Conservation (phyloP, 2,113 vertebrate species). For the Hyperopisus bebe region DNA sequence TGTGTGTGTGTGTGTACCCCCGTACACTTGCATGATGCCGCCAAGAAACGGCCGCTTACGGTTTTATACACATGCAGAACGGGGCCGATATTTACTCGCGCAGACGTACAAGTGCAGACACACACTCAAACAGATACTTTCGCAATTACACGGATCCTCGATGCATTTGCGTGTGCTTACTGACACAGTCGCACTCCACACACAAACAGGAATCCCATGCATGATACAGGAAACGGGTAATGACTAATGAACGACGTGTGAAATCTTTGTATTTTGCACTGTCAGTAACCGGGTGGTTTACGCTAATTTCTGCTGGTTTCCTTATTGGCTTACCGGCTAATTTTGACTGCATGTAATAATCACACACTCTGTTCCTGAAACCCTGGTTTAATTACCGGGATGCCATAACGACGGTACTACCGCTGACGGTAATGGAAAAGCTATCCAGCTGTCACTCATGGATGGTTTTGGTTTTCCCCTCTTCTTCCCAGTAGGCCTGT, state of each 20-base stretch:
- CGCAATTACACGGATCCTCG: neutral
- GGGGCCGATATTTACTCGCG: neutral
- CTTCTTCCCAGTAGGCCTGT: constrained; percentile 61
- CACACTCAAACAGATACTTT: neutral
- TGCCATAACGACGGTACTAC: neutral
- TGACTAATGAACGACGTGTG: neutral
- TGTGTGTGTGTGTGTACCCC: constrained; percentile 38
- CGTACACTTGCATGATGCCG: neutral
- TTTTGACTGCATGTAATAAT: neutral
- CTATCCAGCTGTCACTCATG: neutral
- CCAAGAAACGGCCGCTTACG: too few relatives aligned
- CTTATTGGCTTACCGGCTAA: neutral
- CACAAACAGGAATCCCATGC: neutral
- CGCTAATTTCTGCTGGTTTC: neutral
- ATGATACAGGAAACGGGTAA: neutral
- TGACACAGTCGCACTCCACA: neutral
- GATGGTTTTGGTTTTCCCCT: neutral
- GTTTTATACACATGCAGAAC: neutral
- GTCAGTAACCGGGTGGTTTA: neutral
- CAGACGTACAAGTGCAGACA: neutral
- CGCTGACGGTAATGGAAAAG: neutral
- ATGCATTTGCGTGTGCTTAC: neutral
- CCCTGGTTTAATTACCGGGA: neutral
- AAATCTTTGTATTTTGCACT: neutral
- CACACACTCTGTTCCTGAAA: neutral